Evolutionary conservation across 2,797 vertebrate species (phyloP), one percentile per base, ranked within the genome.

Genomic region (Pipistrellus nathusii): DNA sequence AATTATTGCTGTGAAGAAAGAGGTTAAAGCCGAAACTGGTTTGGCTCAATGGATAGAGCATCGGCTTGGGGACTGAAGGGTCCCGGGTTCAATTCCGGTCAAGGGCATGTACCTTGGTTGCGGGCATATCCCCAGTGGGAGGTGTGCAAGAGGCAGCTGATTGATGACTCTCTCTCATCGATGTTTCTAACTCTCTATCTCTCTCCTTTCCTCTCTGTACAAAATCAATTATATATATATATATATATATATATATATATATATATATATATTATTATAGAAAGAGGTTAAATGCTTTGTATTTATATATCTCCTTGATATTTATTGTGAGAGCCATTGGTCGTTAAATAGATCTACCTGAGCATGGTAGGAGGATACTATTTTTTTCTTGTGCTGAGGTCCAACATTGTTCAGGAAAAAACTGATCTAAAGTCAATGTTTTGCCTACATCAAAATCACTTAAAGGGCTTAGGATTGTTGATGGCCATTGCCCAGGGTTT

Each of bases 221-320:
- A 41, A 41, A 41, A 41, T 41, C 38, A 41, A 41, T 41, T 1
- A 41, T 41, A 41, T 41, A 41, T 41, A 41, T 41, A 41, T 41
- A 41, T 41, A 38, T 38, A 38, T 41, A 41, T 41, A 38, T 38
- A 38, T 38, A 38, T 38, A 38, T 38, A 38, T 38, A 38, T 38
- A 38, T 38, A 38, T 38, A 38, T 38, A 38, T 38, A 38, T 38
- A 38, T 38, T n/a, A n/a, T n/a, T 38, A 82, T 75, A 27, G 11
- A 89, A 80, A 94, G 0, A 64, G 10, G 11, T 57, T 82, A 88
- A 84, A 46, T 35, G 4, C 83, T 55, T 81, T 77, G 73, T 94
- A 38, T 84, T 80, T 93, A 71, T 8, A n/a, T 25, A 64, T 55
- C 41, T 64, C 30, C 18, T 76, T 83, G 75, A 41, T 13, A 66